Percentiles rank a stretch among this genome's conserved stretches.
Conservation (phyloP, 2,797 vertebrate genomes). For the Phoeniculus purpureus region DNA sequence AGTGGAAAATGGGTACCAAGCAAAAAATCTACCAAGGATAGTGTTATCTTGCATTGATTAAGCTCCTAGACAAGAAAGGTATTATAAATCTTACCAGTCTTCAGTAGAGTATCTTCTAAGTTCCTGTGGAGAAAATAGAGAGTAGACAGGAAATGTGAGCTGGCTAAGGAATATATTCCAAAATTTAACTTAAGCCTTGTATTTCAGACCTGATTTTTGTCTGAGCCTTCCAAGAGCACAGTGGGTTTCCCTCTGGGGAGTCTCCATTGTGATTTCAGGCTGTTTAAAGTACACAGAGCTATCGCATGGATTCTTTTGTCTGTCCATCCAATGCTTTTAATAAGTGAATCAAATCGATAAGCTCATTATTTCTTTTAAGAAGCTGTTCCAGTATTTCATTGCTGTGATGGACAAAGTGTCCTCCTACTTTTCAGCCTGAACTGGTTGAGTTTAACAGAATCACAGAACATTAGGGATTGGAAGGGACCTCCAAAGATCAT, state of each 20-base stretch:
- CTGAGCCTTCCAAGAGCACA: not conserved
- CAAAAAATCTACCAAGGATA: not conserved
- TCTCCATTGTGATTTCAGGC: not conserved
- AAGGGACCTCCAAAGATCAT: no score
- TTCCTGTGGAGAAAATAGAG: not conserved
- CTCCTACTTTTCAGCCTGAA: not conserved
- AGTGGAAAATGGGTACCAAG: not conserved
- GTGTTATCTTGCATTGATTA: not conserved
- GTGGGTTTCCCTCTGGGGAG: not conserved
- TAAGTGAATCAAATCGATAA: not conserved
- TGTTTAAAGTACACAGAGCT: not conserved
- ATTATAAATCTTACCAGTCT: not conserved
- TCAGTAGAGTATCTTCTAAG: not conserved
- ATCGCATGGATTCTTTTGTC: not conserved
- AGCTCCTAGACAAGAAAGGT: not conserved
- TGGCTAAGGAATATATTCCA: not conserved
- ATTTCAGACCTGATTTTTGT: not conserved
- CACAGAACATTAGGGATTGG: no score
- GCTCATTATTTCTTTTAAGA: not conserved
- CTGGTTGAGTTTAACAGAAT: not conserved
- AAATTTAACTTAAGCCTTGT: not conserved
- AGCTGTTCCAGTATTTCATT: not conserved
- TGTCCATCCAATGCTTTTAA: not conserved
- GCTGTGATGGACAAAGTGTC: not conserved
- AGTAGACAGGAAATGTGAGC: not conserved